Percentiles rank a stretch among this genome's conserved stretches.
Conservation (phyloP, 1,140 invertebrate genomes). For the Hyposmocoma kahamanoa region DNA sequence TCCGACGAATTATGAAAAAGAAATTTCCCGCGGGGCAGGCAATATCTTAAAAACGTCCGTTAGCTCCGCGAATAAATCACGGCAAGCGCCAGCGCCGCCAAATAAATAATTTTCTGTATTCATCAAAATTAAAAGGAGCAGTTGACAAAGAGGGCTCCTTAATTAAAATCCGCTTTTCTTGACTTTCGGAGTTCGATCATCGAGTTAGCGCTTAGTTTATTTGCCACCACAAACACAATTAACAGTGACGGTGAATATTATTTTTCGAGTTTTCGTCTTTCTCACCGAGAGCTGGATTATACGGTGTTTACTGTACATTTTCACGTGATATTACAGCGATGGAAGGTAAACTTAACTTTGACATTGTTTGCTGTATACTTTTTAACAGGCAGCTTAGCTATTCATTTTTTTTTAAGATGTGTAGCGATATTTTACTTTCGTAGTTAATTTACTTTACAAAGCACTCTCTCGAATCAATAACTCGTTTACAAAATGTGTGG, state of each 20-base stretch:
- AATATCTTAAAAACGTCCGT: conserved; percentile 50
- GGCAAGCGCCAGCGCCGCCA: conserved; percentile 49
- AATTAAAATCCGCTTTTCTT: conserved; percentile 60
- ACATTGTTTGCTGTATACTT: too few relatives aligned
- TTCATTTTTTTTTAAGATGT: too few relatives aligned
- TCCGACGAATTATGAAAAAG: conserved; percentile 38
- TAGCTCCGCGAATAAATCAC: conserved; percentile 61
- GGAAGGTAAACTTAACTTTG: too few relatives aligned
- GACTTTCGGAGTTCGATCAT: conserved; percentile 36
- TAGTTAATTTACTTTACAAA: too few relatives aligned
- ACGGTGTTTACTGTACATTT: background rate
- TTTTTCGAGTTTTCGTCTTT: conserved; percentile 22
- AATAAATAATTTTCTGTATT: conserved; percentile 73
- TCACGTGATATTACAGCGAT: too few relatives aligned
- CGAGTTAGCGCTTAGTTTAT: conserved; percentile 30
- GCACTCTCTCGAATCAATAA: too few relatives aligned
- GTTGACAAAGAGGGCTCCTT: conserved; percentile 61
- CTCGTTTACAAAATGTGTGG: too few relatives aligned
- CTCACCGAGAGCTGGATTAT: background rate
- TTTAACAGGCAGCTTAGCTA: too few relatives aligned
- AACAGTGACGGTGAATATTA: too few relatives aligned
- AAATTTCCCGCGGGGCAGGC: conserved; percentile 35
- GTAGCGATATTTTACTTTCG: too few relatives aligned
- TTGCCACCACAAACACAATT: conserved; percentile 17
- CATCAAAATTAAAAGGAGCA: conserved; percentile 70